These are phyloP conservation scores for Mesitornis unicolor DNA, from an alignment of 2,113 vertebrate genomes.

Conservation along the genomic window DNA sequence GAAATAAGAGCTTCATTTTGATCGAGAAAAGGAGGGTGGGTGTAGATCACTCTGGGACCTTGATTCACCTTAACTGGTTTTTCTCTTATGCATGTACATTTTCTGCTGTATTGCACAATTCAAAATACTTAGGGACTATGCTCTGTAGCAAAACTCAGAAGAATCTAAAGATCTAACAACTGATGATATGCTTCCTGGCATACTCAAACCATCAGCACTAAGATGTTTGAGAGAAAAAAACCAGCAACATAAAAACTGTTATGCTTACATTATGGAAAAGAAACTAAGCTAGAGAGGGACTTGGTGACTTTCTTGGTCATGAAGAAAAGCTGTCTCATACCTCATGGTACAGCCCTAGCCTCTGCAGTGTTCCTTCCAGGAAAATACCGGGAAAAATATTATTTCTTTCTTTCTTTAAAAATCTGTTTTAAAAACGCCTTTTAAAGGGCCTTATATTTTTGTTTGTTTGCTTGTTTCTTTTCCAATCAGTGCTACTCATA, in stretches of 20 bases:
- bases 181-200: not conserved
- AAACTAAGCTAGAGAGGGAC: not conserved
- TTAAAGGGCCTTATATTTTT: not conserved
- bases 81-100: not conserved
- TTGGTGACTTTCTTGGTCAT: not conserved
- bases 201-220: not conserved
- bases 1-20: conserved; percentile 25
- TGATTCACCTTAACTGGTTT: not conserved
- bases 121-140: not conserved
- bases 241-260: not conserved
- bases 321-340: not conserved
- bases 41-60: not conserved
- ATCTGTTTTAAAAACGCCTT: not conserved
- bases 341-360: not conserved
- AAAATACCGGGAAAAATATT: not conserved
- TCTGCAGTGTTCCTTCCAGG: not conserved
- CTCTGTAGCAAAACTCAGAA: not conserved
- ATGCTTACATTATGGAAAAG: not conserved
- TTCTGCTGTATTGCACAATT: not conserved
- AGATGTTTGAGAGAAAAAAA: not conserved
- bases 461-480: not conserved
- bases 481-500: not conserved
- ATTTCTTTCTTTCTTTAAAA: not conserved
- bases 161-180: not conserved
- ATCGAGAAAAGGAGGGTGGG: not conserved